A percentile compares a stretch with the other conserved stretches of the same genome.
These are phyloP conservation scores for Ploceus nigricollis DNA, from an alignment of 2,113 vertebrate species.

Conservation along the genomic window DNA sequence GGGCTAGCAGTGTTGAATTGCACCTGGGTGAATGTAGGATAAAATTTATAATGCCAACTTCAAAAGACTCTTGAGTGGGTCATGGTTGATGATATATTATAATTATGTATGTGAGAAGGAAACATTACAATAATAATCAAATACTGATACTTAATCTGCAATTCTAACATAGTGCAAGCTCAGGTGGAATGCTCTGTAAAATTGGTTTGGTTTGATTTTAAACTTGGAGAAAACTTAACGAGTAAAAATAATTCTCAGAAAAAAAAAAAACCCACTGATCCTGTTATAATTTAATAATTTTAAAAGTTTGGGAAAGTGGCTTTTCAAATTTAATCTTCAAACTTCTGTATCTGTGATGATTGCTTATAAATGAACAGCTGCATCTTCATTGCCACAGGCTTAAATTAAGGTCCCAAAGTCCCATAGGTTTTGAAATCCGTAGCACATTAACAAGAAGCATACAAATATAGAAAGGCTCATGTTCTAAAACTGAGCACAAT, in stretches of 20 bases:
- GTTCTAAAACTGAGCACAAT: slow-evolving; percentile 33
- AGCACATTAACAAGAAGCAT: slow-evolving; percentile 55
- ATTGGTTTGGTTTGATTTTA: slow-evolving; percentile 23
- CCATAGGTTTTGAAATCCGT: slow-evolving; percentile 67
- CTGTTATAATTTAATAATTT: slow-evolving; percentile 26
- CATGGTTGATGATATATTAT: slow-evolving; percentile 18
- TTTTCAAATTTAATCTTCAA: slow-evolving; percentile 38
- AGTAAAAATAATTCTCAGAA: slow-evolving; percentile 4
- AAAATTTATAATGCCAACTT: not conserved
- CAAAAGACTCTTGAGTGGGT: not conserved
- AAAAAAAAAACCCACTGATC: slow-evolving; percentile 5
- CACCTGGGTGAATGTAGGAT: not conserved
- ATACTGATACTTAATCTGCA: slow-evolving; percentile 24
- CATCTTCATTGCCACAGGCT: slow-evolving; percentile 60
- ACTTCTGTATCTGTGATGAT: slow-evolving; percentile 55
- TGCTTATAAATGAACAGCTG: slow-evolving; percentile 70
- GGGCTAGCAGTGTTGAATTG: not conserved
- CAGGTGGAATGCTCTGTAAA: not conserved
- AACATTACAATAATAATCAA: slow-evolving; percentile 14
- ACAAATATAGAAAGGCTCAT: slow-evolving; percentile 64
- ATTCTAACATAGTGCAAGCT: slow-evolving; percentile 14
- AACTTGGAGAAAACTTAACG: not conserved
- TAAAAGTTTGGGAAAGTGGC: slow-evolving; percentile 19
- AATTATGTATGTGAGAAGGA: not conserved
- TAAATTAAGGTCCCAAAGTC: slow-evolving; percentile 65